Evolutionary conservation across 2,888 invertebrate species (phyloP), one percentile per base, ranked within the genome.

Genomic region (Coleophora deauratella): DNA sequence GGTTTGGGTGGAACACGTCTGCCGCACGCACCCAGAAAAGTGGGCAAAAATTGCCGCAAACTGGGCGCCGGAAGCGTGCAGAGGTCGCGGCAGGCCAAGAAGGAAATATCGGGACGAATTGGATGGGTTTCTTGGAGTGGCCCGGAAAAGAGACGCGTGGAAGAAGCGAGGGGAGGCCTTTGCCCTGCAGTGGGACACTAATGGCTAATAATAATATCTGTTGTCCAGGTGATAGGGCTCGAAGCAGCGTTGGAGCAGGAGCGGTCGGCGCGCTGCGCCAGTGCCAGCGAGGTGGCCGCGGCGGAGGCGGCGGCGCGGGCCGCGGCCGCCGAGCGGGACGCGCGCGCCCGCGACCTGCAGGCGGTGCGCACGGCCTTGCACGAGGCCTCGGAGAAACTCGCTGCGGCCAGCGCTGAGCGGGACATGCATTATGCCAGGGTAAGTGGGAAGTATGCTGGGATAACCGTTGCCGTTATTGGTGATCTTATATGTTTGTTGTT

Each of bases 181-280:
- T n/a, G n/a, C n/a, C n/a, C 21, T 21, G 21, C 21, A 21, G 6
- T 21, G 6, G 21, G 21, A 21, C 21, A 21, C 34, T n/a, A n/a
- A n/a, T n/a, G n/a, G n/a, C n/a, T n/a, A n/a, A n/a, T 12, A 15
- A 35, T 13, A 30, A 10, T 21, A 6, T 12, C 21, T 30, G 11
- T 37, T 15, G 3, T 21, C 9, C 33, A 86, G 86, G 93, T 93
- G 32, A 90, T 92, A 57, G 93, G 91, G 0, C 81, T 97, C 12
- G 91, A 94, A 46, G 91, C 93, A 35, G 95, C 97, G 63, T 77
- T 97, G 41, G 98, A 98, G 60, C 96, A 97, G 70, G 98, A 98
- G 81, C 92, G 93, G 44, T 92, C 94, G 53, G 95, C 95, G 62
- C 91, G 96, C 47, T 90, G 91, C 46, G 88, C 92, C 21, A 85